Percentiles rank a stretch among this genome's conserved stretches.
These are phyloP conservation scores for Apoda limacodes DNA, from an alignment of 2,888 invertebrate species.

Conservation along the genomic window DNA sequence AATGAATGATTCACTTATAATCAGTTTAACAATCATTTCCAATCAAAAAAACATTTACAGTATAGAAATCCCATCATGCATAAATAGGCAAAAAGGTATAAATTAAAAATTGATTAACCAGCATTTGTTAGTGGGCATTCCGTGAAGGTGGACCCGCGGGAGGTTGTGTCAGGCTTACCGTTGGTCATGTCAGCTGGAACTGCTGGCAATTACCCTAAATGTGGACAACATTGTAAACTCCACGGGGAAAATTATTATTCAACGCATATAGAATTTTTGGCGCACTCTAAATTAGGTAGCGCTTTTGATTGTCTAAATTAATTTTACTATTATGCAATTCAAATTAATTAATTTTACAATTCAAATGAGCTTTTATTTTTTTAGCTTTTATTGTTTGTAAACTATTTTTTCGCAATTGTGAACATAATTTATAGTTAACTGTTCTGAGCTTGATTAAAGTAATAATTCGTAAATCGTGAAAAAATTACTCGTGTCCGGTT, in stretches of 20 bases:
- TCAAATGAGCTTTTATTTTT: too few relatives aligned
- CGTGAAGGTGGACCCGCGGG: conserved; percentile 57
- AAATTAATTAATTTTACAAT: too few relatives aligned
- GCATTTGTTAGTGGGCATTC: conserved; percentile 64
- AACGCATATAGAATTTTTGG: conserved; percentile 61
- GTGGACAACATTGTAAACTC: conserved; percentile 62
- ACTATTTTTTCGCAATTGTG: too few relatives aligned
- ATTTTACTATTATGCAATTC: too few relatives aligned
- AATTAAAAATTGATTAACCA: conserved; percentile 59
- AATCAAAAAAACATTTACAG: too few relatives aligned
- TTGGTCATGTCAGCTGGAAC: conserved; percentile 61
- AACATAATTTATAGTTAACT: too few relatives aligned
- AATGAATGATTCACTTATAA: too few relatives aligned
- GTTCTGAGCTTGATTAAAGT: too few relatives aligned
- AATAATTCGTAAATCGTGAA: too few relatives aligned
- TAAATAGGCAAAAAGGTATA: conserved; percentile 26
- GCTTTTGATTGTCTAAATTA: conserved; percentile 46
- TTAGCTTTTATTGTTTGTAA: too few relatives aligned
- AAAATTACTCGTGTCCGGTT: too few relatives aligned
- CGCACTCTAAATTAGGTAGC: conserved; percentile 46
- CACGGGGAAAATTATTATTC: conserved; percentile 63
- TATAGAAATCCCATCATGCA: conserved; percentile 17
- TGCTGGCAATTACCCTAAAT: conserved; percentile 67
- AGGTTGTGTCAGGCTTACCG: conserved; percentile 56
- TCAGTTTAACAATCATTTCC: too few relatives aligned